Conservation (phyloP, 2,888 invertebrate genomes). For the Oligia latruncula region DNA sequence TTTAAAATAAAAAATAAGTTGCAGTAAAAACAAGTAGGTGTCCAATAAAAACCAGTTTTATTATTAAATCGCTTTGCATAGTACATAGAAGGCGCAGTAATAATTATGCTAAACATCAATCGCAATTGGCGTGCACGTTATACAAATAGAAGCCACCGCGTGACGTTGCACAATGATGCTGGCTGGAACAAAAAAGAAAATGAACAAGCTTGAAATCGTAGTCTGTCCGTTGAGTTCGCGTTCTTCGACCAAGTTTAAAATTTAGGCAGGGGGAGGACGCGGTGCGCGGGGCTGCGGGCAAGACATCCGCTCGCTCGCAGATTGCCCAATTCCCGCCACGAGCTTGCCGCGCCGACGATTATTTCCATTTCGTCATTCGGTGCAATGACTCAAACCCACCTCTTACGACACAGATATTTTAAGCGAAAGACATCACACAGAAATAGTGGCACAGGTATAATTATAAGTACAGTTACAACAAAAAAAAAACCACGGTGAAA, state of each 20-base stretch:
- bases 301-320: constrained; percentile 81
- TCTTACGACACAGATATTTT: constrained; percentile 80
- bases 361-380: constrained; percentile 83
- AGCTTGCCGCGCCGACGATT: constrained; percentile 76
- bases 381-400: constrained; percentile 81
- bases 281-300: constrained; percentile 62
- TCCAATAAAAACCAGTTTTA: constrained; percentile 46
- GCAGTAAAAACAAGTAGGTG: constrained; percentile 44
- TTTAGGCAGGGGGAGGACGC: constrained; percentile 71
- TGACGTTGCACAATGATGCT: constrained; percentile 37
- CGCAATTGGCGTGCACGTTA: constrained; percentile 68
- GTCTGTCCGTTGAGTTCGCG: constrained; percentile 77
- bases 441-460: constrained; percentile 52
- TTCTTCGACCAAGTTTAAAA: constrained; percentile 77
- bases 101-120: constrained; percentile 61
- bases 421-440: constrained; percentile 65
- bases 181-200: constrained; percentile 78
- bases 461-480: constrained; percentile 21
- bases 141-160: constrained; percentile 46
- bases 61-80: constrained; percentile 61
- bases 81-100: constrained; percentile 41
- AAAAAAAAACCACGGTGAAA: constrained; percentile 27
- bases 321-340: constrained; percentile 86
- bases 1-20: constrained; percentile 39
- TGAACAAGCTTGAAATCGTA: constrained; percentile 72